Conservation (phyloP, 2,888 invertebrate species). For the Leucophenga maculata region DNA sequence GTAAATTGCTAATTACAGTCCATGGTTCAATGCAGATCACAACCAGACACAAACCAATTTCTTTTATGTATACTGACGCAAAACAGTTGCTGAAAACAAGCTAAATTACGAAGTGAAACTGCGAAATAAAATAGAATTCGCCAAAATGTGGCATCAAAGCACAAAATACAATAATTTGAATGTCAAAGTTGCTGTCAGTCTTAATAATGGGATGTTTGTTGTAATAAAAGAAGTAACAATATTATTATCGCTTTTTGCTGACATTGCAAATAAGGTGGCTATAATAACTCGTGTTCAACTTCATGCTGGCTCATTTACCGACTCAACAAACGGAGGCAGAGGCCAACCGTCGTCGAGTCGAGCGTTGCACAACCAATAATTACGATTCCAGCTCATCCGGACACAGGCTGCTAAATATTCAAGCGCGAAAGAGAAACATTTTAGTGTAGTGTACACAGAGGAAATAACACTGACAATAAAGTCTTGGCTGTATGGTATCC, state of each 20-base stretch:
- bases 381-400: neutral
- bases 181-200: constrained; percentile 28
- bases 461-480: no score
- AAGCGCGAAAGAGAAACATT: no score
- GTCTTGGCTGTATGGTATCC: no score
- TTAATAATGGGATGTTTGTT: constrained; percentile 31
- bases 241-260: constrained; percentile 31
- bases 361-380: constrained; percentile 7
- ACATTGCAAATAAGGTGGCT: constrained; percentile 16
- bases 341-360: neutral
- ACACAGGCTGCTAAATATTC: no score
- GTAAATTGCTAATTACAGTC: constrained; percentile 16
- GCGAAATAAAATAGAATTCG: constrained; percentile 15
- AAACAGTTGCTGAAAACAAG: neutral
- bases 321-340: neutral
- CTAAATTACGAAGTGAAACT: neutral
- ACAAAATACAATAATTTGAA: constrained; percentile 27
- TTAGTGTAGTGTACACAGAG: no score
- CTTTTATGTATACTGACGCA: neutral
- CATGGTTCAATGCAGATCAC: no score
- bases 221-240: constrained; percentile 32
- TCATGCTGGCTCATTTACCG: constrained; percentile 2
- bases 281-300: neutral
- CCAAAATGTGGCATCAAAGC: constrained; percentile 20
- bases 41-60: no score